These are phyloP conservation scores for Atherinosoma microstoma DNA, from an alignment of 2,797 vertebrate genomes.

Conservation along the genomic window DNA sequence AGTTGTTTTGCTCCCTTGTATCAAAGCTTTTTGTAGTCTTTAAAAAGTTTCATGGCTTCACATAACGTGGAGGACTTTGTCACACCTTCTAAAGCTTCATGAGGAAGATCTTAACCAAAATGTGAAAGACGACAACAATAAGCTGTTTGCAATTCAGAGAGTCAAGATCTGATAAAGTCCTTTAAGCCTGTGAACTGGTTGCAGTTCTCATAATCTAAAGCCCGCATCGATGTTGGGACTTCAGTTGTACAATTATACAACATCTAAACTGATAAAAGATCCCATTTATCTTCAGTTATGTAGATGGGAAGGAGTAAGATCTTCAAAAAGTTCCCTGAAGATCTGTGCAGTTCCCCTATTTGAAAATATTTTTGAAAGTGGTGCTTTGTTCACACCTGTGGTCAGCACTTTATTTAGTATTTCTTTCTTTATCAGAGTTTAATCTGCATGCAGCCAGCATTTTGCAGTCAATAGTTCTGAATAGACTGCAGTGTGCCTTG, in stretches of 20 bases:
- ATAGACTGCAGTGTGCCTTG: slow-evolving; percentile 77
- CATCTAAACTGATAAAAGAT: slow-evolving; percentile 74
- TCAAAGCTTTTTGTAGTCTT: slow-evolving; percentile 24
- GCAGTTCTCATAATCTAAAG: slow-evolving; percentile 63
- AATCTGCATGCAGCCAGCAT: slow-evolving; percentile 80
- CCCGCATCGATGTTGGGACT: slow-evolving; percentile 68
- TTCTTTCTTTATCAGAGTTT: slow-evolving; percentile 66
- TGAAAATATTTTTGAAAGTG: slow-evolving; percentile 69
- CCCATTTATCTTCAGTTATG: slow-evolving; percentile 68
- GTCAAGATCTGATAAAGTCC: slow-evolving; percentile 72
- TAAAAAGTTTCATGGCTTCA: slow-evolving; percentile 53
- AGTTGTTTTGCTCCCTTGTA: slow-evolving; percentile 12
- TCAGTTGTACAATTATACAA: slow-evolving; percentile 78
- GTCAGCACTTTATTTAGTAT: slow-evolving; percentile 73
- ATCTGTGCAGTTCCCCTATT: slow-evolving; percentile 59
- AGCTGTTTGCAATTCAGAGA: slow-evolving; percentile 59
- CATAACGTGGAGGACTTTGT: slow-evolving; percentile 51
- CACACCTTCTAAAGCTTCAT: slow-evolving; percentile 57
- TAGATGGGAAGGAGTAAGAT: slow-evolving; percentile 51
- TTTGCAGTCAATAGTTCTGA: slow-evolving; percentile 77
- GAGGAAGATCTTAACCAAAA: slow-evolving; percentile 62
- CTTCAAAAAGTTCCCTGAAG: slow-evolving; percentile 69
- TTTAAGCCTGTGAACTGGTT: slow-evolving; percentile 72
- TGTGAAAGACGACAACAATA: slow-evolving; percentile 59
- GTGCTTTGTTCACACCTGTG: slow-evolving; percentile 80